Base-by-base conservation (phyloP, 2,797 vertebrate genomes). In the Lacerta bilineata region DNA sequence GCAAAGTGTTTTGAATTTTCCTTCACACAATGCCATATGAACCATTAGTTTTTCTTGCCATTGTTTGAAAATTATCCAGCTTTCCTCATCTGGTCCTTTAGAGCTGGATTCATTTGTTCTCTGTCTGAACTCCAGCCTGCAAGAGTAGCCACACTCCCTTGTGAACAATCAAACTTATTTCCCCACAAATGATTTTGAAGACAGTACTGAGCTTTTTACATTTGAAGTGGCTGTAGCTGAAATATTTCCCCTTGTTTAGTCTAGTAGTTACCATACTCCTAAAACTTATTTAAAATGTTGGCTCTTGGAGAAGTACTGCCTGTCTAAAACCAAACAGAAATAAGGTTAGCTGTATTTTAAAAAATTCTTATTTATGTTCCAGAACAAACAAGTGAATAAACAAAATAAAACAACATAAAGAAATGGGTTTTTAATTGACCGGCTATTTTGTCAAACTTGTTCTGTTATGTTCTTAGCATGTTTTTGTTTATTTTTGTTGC, bases 1-100 rank as follows among this genome's bases (percentile, higher is more conserved):
- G 27, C 27, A 25, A 61, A 27, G 74, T 85, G n/a, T 66, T 61
- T 50, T 64, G 72, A 85, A 76, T 76, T 85, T 18, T 82, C 13
- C 5, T 61, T 50, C 50, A 61, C 17, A 36, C 33, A 59, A n/a
- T 43, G 25, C 36, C 23, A n/a, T 41, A 66, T 39, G 61, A 81
- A 81, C 3, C 36, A 76, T n/a, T 50, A 29, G 25, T 50, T 33
- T 55, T 25, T 55, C 17, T 79, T 18, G 13, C 46, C 2, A 7
- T 55, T 79, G 46, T 33, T 79, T 79, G 46, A 79, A 78, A 79
- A 55, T 79, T 15, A 79, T 79, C 29, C 33, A 13, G 20, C 43
- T 41, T 66, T 82, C 36, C 80, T 68, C 61, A 61, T 27, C n/a
- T 6, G 39, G 23, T 66, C 36, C 43, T 5, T 13, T 43, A 82